Percentiles rank a stretch among this genome's conserved stretches.
phyloP scores from a whole-genome alignment of 35 echinoderm and acorn worm genomes.

The Acanthaster planci region DNA sequence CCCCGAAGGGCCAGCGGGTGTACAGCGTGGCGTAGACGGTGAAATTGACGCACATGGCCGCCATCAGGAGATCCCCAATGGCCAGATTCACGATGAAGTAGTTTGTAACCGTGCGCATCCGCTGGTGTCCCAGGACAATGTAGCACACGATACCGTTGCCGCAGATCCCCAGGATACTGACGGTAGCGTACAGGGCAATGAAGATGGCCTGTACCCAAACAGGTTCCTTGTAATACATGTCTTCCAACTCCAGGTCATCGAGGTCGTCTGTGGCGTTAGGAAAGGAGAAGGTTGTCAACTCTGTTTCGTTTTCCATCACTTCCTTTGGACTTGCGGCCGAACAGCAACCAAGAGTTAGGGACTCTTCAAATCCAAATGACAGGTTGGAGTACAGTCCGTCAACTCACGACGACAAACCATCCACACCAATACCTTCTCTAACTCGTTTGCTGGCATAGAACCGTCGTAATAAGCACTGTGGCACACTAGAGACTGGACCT shows the following conservation, averaged over 20 bases:
- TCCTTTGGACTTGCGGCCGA: too few relatives aligned
- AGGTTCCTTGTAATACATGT: slow-evolving; percentile 53
- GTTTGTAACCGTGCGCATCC: slow-evolving; percentile 98
- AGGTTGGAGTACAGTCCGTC: too few relatives aligned
- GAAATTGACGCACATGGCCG: slow-evolving; percentile 88
- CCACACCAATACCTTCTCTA: too few relatives aligned
- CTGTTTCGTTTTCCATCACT: too few relatives aligned
- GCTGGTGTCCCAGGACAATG: slow-evolving; percentile 83
- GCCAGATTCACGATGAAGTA: slow-evolving; percentile 98
- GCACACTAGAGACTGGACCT: too few relatives aligned
- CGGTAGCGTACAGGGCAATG: slow-evolving; percentile 57
- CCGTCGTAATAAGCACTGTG: too few relatives aligned
- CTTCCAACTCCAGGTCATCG: not conserved
- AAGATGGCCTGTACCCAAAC: slow-evolving; percentile 75
- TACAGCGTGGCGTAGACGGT: slow-evolving; percentile 84
- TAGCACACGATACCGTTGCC: slow-evolving; percentile 93
- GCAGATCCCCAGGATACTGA: slow-evolving; percentile 71
- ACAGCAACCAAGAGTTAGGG: too few relatives aligned
- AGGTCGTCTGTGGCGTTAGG: not conserved
- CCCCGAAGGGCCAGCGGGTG: slow-evolving; percentile 67
- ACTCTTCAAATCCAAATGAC: too few relatives aligned
- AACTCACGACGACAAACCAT: too few relatives aligned
- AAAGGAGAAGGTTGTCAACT: not conserved
- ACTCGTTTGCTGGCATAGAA: too few relatives aligned
- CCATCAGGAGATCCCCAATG: slow-evolving; percentile 86